A percentile compares a stretch with the other conserved stretches of the same genome.
Conservation (phyloP, 2,797 vertebrate species). For the Pseudochaenichthys georgianus region DNA sequence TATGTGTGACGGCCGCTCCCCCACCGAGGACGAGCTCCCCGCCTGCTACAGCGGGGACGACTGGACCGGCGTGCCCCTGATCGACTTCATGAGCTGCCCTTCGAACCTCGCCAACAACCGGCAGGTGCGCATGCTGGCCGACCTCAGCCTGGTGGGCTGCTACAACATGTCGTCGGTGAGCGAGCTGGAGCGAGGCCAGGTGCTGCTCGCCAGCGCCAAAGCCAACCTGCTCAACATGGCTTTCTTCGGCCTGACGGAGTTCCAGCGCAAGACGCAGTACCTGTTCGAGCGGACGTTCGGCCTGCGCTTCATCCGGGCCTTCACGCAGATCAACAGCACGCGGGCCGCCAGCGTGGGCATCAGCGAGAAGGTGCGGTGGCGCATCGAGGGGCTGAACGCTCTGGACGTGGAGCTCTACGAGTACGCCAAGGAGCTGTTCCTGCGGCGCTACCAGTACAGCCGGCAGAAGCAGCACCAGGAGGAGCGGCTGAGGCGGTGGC, state of each 20-base stretch:
- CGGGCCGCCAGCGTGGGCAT: slow-evolving; percentile 94
- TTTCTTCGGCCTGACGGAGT: slow-evolving; percentile 96
- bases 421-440: slow-evolving; percentile 94
- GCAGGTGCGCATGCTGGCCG: slow-evolving; percentile 97
- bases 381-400: slow-evolving; percentile 93
- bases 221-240: slow-evolving; percentile 96
- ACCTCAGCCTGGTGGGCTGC: slow-evolving; percentile 90
- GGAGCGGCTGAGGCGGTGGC: slow-evolving; percentile 86
- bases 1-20: slow-evolving; percentile 93
- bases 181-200: slow-evolving; percentile 88
- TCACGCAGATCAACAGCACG: slow-evolving; percentile 95
- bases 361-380: slow-evolving; percentile 85
- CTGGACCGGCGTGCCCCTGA: slow-evolving; percentile 93
- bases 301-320: slow-evolving; percentile 94
- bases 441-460: slow-evolving; percentile 91
- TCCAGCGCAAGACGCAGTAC: slow-evolving; percentile 97
- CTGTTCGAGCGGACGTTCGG: slow-evolving; percentile 97
- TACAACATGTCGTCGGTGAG: slow-evolving; percentile 91
- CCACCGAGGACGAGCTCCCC: slow-evolving; percentile 93
- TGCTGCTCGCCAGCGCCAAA: slow-evolving; percentile 93
- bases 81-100: slow-evolving; percentile 93
- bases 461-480: slow-evolving; percentile 90
- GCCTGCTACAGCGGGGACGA: slow-evolving; percentile 93
- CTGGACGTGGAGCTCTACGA: slow-evolving; percentile 95
- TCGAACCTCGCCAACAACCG: slow-evolving; percentile 96